phyloP scores from a whole-genome alignment of 2,113 vertebrate species.

The Podarcis cretensis region DNA sequence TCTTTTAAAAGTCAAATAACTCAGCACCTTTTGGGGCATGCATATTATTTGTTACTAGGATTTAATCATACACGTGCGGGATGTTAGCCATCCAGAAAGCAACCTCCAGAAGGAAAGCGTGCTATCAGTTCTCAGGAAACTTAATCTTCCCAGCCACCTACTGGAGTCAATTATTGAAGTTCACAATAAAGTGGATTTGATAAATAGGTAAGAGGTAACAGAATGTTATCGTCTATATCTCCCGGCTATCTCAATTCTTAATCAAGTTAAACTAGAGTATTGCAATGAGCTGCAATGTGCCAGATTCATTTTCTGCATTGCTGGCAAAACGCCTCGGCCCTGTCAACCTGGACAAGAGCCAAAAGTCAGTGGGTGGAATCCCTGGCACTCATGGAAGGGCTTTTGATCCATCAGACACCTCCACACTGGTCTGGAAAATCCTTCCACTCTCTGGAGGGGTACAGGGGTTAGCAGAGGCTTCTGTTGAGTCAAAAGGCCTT shows the following conservation, averaged over 20 bases:
- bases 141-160: constrained; percentile 81
- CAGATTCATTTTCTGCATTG: neutral
- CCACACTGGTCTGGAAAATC: too few relatives aligned
- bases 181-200: constrained; percentile 93
- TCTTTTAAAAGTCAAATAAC: neutral
- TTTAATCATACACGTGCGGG: constrained; percentile 89
- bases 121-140: constrained; percentile 81
- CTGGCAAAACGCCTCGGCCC: too few relatives aligned
- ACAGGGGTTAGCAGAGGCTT: too few relatives aligned
- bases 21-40: neutral
- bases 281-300: neutral
- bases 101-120: constrained; percentile 89
- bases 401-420: too few relatives aligned
- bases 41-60: constrained; percentile 75
- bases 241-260: neutral
- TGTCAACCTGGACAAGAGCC: neutral
- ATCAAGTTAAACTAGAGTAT: neutral
- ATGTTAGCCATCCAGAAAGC: constrained; percentile 90
- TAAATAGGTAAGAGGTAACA: constrained; percentile 79
- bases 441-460: too few relatives aligned
- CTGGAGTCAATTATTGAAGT: constrained; percentile 88
- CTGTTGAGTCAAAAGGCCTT: too few relatives aligned
- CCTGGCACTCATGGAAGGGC: too few relatives aligned
- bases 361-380: too few relatives aligned
- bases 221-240: neutral